Evolutionary conservation across 2,113 vertebrate species (phyloP), one percentile per base, ranked within the genome.

Genomic region (Laterallus jamaicensis): DNA sequence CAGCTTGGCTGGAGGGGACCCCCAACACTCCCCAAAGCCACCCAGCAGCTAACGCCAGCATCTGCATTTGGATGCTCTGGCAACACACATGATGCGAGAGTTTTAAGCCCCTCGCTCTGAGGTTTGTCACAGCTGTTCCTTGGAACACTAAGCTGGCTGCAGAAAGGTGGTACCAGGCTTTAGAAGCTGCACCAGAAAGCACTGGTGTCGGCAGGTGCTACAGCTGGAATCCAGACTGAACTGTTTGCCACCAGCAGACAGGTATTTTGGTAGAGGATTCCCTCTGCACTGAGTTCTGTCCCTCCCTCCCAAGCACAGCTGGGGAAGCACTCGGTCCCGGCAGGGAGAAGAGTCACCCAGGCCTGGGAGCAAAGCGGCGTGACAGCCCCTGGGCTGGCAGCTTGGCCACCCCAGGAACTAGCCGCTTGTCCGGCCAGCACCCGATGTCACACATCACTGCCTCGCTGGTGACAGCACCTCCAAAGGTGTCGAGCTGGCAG

Each of bases 291-390:
- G 11, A 88, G 37, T 44, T 79, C 66, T 42, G 9, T 35, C 82
- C 9, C 50, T 73, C 35, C 25, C n/a, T 56, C 18, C 21, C 1
- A 1, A 19, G 9, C 35, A 13, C n/a, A 59, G 67, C 31, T 1
- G 3, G 28, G 29, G 25, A 83, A 83, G 55, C 1, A 0, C 39
- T 67, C 1, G 0, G 66, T 62, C 58, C 70, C 3, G 0, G 58
- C 17, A 44, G 60, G 37, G 12, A 63, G 74, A 81, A n/a, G 10
- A 50, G 54, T 25, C 82, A 59, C 37, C 24, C 0, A 2, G 28
- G 55, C 59, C 37, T 44, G 29, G 13, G 35, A 90, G 42, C 4
- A 1, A 63, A 63, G 59, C 3, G 0, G 39, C 1, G 6, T 28
- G 54, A 24, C 26, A 78, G 82, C 31, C 50, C 42, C 66, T 4